phyloP scores from a whole-genome alignment of 2,797 vertebrate species.

The Megalops cyprinoides region DNA sequence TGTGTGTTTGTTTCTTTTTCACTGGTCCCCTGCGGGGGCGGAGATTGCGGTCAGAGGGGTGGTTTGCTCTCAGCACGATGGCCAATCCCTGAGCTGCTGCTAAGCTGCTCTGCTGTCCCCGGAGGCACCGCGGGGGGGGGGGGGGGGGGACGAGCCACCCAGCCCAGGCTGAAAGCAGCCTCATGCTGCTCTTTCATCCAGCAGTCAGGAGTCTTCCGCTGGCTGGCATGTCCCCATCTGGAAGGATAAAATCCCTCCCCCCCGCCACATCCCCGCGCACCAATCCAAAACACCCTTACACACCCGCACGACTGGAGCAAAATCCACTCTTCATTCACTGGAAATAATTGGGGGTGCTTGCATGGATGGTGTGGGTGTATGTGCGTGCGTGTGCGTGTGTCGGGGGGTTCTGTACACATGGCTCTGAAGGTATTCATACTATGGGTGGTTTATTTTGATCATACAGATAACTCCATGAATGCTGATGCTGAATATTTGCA shows the following conservation, averaged over 20 bases:
- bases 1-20: not conserved
- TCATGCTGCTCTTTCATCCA: slow-evolving; percentile 45
- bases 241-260: not conserved
- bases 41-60: not conserved
- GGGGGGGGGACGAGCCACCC: slow-evolving; percentile 30
- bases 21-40: not conserved
- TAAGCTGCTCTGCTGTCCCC: slow-evolving; percentile 38
- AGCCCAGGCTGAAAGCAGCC: slow-evolving; percentile 35
- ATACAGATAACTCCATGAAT: not conserved
- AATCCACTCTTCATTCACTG: too few species aligned
- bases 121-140: slow-evolving; percentile 33
- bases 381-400: not conserved
- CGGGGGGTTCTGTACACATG: not conserved
- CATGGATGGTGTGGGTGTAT: not conserved
- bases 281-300: too few species aligned
- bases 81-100: slow-evolving; percentile 28
- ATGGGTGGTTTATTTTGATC: slow-evolving; percentile 4
- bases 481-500: slow-evolving; percentile 14
- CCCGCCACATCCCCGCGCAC: too few species aligned
- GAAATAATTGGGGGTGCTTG: not conserved
- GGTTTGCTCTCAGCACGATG: slow-evolving; percentile 33
- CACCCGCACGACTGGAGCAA: too few species aligned
- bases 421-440: not conserved
- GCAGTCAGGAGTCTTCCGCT: slow-evolving; percentile 31
- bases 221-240: slow-evolving; percentile 33